phyloP scores from a whole-genome alignment of 2,113 vertebrate species.

The Triplophysa siluroides region DNA sequence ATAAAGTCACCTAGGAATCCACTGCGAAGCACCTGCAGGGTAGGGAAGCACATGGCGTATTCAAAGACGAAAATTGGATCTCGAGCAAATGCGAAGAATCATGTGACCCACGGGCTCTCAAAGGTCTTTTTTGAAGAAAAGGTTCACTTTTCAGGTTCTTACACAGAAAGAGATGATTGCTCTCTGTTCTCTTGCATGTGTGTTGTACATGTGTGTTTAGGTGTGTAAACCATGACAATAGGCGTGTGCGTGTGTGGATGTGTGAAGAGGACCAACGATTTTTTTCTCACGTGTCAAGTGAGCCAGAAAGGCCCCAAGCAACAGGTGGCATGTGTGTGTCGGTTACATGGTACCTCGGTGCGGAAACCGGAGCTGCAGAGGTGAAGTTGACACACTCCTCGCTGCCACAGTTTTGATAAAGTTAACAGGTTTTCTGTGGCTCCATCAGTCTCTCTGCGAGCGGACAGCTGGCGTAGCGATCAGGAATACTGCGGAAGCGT shows the following conservation, averaged over 20 bases:
- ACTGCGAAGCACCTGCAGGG: conserved; percentile 5
- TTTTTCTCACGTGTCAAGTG: conserved; percentile 35
- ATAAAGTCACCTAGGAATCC: background rate
- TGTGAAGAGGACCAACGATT: background rate
- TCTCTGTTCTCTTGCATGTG: background rate
- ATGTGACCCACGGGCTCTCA: background rate
- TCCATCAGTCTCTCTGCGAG: conserved; percentile 23
- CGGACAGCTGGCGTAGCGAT: conserved; percentile 10
- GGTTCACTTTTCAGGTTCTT: background rate
- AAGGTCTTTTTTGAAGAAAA: background rate
- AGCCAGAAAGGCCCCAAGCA: conserved; percentile 24
- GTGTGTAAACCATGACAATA: background rate
- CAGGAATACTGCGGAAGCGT: conserved; percentile 16
- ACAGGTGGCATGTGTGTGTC: conserved; percentile 12
- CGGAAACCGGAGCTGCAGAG: conserved; percentile 30
- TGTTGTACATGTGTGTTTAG: conserved; percentile 20
- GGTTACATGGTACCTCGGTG: background rate
- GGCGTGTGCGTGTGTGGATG: background rate
- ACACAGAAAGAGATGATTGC: background rate
- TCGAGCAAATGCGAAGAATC: background rate
- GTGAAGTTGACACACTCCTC: background rate
- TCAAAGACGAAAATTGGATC: conserved; percentile 3
- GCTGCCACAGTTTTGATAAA: conserved; percentile 37
- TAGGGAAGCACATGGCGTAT: background rate
- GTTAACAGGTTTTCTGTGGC: conserved; percentile 35